Percentiles rank a stretch among this genome's conserved stretches.
phyloP scores from a whole-genome alignment of 2,113 vertebrate genomes.

The Nesoenas mayeri region DNA sequence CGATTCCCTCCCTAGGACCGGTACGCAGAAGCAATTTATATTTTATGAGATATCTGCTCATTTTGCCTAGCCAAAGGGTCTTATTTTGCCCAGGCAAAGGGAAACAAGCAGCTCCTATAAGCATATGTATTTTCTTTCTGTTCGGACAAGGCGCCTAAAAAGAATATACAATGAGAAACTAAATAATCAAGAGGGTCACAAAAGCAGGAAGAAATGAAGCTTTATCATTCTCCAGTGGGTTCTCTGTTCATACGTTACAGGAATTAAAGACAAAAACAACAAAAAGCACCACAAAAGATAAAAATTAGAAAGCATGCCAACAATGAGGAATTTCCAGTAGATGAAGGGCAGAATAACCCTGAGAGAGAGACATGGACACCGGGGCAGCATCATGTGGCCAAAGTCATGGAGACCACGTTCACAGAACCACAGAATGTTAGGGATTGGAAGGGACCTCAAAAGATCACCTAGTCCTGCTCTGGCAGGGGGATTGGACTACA shows the following conservation, averaged over 20 bases:
- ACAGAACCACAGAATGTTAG: too few relatives aligned
- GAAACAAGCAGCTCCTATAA: conserved; percentile 24
- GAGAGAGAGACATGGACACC: not conserved
- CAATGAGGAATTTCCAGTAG: conserved; percentile 3
- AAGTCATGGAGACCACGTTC: not conserved
- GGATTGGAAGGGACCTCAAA: too few relatives aligned
- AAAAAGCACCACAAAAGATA: not conserved
- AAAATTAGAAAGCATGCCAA: not conserved
- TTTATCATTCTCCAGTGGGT: conserved; percentile 57
- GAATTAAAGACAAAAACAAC: not conserved
- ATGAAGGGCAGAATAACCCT: not conserved
- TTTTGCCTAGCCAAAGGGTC: too few relatives aligned
- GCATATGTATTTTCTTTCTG: conserved; percentile 30
- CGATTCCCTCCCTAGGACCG: not conserved
- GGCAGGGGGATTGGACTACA: too few relatives aligned
- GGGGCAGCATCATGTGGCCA: rapidly evolving
- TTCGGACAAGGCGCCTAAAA: not conserved
- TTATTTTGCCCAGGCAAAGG: not conserved
- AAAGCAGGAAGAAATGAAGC: conserved; percentile 68
- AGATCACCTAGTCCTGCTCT: too few relatives aligned
- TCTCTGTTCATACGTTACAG: conserved; percentile 24
- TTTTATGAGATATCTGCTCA: too few relatives aligned
- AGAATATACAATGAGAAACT: conserved; percentile 46
- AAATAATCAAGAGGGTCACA: conserved; percentile 45
- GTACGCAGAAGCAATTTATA: not conserved